Percentiles rank a stretch among this genome's conserved stretches.
phyloP scores from a whole-genome alignment of 2,888 invertebrate genomes.

The Furcula furcula region DNA sequence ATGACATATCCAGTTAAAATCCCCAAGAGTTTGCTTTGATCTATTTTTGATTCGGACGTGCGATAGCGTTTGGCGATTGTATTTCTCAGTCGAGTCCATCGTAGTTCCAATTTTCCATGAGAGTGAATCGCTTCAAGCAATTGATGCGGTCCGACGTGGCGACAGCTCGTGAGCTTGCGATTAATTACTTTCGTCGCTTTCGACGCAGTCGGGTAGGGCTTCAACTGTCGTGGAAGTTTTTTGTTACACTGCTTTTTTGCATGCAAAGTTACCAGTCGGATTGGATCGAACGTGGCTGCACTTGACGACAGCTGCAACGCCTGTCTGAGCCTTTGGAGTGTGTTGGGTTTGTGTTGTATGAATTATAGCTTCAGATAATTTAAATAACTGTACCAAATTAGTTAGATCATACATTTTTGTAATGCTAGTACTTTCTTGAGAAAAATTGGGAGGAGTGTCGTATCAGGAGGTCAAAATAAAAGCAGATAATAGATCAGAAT shows the following conservation, averaged over 20 bases:
- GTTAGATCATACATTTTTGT: too few species aligned
- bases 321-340: slow-evolving; percentile 10
- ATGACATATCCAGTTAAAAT: slow-evolving; percentile 9
- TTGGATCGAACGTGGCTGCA: slow-evolving; percentile 33
- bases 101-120: slow-evolving; percentile 72
- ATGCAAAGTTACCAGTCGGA: slow-evolving; percentile 33
- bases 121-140: slow-evolving; percentile 53
- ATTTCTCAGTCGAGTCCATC: slow-evolving; percentile 60
- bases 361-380: too few species aligned
- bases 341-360: slow-evolving; percentile 12
- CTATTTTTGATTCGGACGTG: slow-evolving; percentile 29
- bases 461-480: too few species aligned
- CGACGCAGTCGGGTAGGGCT: slow-evolving; percentile 59
- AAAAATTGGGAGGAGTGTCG: too few species aligned
- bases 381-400: too few species aligned
- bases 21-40: slow-evolving; percentile 19
- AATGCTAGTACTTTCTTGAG: too few species aligned
- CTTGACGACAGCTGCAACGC: slow-evolving; percentile 15
- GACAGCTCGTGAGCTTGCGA: slow-evolving; percentile 63
- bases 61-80: slow-evolving; percentile 36
- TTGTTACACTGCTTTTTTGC: slow-evolving; percentile 55
- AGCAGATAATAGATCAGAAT: too few species aligned
- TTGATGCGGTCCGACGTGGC: slow-evolving; percentile 71
- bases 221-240: slow-evolving; percentile 59
- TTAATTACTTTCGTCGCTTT: slow-evolving; percentile 66